These are phyloP conservation scores for Fragum fragum DNA, from an alignment of 2,888 invertebrate genomes.

Conservation along the genomic window DNA sequence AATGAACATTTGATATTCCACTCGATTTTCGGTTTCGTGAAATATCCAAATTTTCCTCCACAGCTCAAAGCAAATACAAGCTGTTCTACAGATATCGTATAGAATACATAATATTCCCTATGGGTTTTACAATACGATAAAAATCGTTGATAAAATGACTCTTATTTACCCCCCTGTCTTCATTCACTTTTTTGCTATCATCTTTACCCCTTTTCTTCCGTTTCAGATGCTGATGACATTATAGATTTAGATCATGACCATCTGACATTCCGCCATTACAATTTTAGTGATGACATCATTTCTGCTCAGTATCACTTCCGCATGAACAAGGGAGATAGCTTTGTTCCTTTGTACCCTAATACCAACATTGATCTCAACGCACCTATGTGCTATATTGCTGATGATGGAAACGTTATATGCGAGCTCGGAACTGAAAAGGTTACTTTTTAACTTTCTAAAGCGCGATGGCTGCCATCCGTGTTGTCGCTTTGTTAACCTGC, in stretches of 20 bases:
- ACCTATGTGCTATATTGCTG: constrained; percentile 57
- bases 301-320: constrained; percentile 64
- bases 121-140: no score
- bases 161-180: no score
- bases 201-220: neutral
- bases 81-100: no score
- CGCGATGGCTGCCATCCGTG: no score
- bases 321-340: constrained; percentile 40
- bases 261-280: constrained; percentile 47
- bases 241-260: constrained; percentile 64
- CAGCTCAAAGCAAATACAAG: no score
- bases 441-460: neutral
- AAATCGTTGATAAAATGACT: no score
- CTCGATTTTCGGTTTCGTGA: no score
- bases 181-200: no score
- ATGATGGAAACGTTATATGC: constrained; percentile 58
- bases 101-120: no score
- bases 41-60: no score
- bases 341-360: constrained; percentile 45
- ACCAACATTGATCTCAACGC: constrained; percentile 61
- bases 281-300: constrained; percentile 43
- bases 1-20: no score
- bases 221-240: constrained; percentile 62
- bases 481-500: no score
- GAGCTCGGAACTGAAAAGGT: constrained; percentile 66